Evolutionary conservation across 2,888 invertebrate species (phyloP), one percentile per base, ranked within the genome.

Genomic region (Tenodera sinensis): DNA sequence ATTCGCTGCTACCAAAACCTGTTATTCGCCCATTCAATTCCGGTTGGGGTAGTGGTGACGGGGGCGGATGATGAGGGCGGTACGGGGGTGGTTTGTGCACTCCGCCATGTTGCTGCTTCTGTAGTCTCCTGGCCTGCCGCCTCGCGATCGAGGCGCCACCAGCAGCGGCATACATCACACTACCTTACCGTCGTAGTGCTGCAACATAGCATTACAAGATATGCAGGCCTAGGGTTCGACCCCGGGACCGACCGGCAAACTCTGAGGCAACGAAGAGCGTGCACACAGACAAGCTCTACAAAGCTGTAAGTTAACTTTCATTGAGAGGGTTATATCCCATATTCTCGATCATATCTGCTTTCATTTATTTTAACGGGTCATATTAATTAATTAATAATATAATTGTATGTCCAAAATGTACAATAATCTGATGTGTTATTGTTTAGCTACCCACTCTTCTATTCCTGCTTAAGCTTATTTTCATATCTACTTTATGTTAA

Each of bases 141-240:
- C 96, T 97, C 93, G 97, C 97, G 94, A 97, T 95, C 93, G 97
- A 97, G 93, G 97, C 97, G 93, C 97, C 97, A 93, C 97, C 97
- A 93, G 97, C 97, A 93, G 97, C 97, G 93, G 97, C 97, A 95
- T 97, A 97, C 97, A 97, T 97, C 91, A 91, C 91, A 12, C 54
- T 87, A 27, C 34, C 82, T 27, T 81, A 20, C 82, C 28, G 54
- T 71, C 83, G 28, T 54, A 85, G 30, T 30, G 83, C 30, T 30
- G 30, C n/a, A 34, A 47, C 25, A 47, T 42, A 47, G 30, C 85
- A 28, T 27, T 28, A 27, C 47, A 28, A 28, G 25, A 28, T 20
- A 30, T 83, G 28, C 83, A 83, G 83, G 28, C 83, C 83, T 25
- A 28, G 83, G 30, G 83, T 83, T 30, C 83, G 83, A 28, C 28